These are phyloP conservation scores for Podarcis lilfordi DNA, from an alignment of 2,797 vertebrate genomes.

Conservation along the genomic window DNA sequence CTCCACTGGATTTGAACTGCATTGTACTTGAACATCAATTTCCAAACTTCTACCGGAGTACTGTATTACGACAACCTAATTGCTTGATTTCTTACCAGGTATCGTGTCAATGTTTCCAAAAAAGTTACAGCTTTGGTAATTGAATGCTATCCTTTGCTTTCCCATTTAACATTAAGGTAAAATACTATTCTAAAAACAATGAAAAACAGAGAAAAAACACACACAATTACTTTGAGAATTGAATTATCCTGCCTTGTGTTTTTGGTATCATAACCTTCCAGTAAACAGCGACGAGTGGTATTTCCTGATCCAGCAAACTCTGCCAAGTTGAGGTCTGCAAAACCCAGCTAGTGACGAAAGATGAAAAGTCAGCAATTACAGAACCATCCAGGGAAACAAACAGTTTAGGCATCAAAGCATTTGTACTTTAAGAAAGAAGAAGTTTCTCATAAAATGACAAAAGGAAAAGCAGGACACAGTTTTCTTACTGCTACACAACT, in stretches of 20 bases:
- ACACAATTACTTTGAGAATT: constrained; percentile 91
- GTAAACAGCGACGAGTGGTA: constrained; percentile 93
- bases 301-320: constrained; percentile 96
- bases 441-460: not conserved
- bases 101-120: constrained; percentile 2
- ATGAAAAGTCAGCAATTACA: constrained; percentile 9
- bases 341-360: constrained; percentile 88
- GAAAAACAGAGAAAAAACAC: not conserved
- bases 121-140: constrained; percentile 9
- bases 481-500: not conserved
- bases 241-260: constrained; percentile 98
- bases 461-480: not conserved
- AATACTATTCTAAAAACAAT: constrained; percentile 3
- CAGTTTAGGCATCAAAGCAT: not conserved
- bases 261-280: constrained; percentile 99
- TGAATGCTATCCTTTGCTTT: not conserved
- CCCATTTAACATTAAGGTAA: constrained; percentile 15
- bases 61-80: not conserved
- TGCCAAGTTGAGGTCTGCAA: constrained; percentile 95
- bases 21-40: not conserved
- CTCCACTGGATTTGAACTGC: not conserved
- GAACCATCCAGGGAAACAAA: constrained; percentile 8
- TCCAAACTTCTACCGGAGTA: not conserved
- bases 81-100: constrained; percentile 10
- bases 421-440: not conserved